phyloP scores from a whole-genome alignment of 2,797 vertebrate genomes.

The Fringilla coelebs region DNA sequence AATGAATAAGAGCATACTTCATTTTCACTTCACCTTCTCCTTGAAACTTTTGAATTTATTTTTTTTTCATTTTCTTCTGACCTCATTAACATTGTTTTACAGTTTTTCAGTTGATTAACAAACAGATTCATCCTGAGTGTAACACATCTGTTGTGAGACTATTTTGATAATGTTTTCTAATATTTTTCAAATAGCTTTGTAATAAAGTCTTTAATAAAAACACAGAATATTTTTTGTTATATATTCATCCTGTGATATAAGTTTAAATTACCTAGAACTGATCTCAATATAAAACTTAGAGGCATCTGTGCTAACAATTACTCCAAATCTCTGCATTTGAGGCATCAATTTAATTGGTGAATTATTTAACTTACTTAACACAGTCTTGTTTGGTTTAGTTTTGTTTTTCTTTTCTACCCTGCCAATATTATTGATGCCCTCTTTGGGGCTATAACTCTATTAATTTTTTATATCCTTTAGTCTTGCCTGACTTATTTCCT shows the following conservation, averaged over 20 bases:
- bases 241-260: not conserved
- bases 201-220: not conserved
- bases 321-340: not conserved
- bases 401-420: not conserved
- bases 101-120: not conserved
- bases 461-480: not conserved
- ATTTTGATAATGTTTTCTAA: not conserved
- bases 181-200: not conserved
- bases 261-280: not conserved
- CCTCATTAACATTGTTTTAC: not conserved
- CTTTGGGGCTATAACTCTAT: not conserved
- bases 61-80: not conserved
- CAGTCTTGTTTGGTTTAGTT: not conserved
- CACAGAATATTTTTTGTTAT: not conserved
- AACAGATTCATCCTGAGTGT: not conserved
- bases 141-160: not conserved
- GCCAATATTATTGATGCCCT: not conserved
- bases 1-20: not conserved
- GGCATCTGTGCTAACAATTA: not conserved
- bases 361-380: not conserved
- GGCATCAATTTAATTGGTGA: not conserved
- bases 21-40: not conserved
- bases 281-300: not conserved
- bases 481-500: not conserved
- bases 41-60: not conserved